Evolutionary conservation across 2,797 vertebrate species (phyloP), one percentile per base, ranked within the genome.

Genomic region (Taenioides sp.): DNA sequence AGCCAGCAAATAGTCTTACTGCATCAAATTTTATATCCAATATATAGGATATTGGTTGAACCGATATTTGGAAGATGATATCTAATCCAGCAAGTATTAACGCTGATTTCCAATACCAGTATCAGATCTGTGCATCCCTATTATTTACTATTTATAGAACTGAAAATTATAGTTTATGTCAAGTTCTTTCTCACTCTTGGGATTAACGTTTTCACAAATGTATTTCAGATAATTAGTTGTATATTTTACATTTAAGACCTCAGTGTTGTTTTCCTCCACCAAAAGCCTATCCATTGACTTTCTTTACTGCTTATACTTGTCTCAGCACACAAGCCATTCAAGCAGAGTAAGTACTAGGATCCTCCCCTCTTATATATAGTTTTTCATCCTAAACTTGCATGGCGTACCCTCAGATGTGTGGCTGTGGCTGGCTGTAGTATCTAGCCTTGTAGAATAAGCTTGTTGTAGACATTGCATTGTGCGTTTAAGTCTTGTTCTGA

Each of bases 321-420:
- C 77, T 86, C 91, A 93, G 91, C 91, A 92, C 76, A 69, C 82
- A 2, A 85, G 76, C 76, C 80, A 89, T 64, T 85, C 88, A 81
- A 85, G 89, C 84, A 85, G 91, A 92, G 92, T 93, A 90, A 92
- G 88, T 90, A 80, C 16, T 52, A 17, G 31, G 63, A 23, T 65
- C 77, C 78, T 78, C 76, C 7, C 65, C 70, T 70, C 65, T 59
- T 75, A 59, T 76, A 76, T 71, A 78, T 69, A 82, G 71, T 79
- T 81, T 77, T 82, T 59, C 61, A 73, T 79, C 69, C 64, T 72
- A 80, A 76, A 65, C 70, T 79, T 64, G 81, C 75, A 69, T 84
- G 85, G 76, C 2, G 5, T 18, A 25, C n/a, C 14, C 25, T 5
- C 57, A 72, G 71, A 65, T 78, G 58, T 43, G 77, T 77, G 74